Percentiles rank a stretch among this genome's conserved stretches.
These are phyloP conservation scores for Coracias cyanogaster DNA, from an alignment of 2,797 vertebrate species.

Conservation along the genomic window DNA sequence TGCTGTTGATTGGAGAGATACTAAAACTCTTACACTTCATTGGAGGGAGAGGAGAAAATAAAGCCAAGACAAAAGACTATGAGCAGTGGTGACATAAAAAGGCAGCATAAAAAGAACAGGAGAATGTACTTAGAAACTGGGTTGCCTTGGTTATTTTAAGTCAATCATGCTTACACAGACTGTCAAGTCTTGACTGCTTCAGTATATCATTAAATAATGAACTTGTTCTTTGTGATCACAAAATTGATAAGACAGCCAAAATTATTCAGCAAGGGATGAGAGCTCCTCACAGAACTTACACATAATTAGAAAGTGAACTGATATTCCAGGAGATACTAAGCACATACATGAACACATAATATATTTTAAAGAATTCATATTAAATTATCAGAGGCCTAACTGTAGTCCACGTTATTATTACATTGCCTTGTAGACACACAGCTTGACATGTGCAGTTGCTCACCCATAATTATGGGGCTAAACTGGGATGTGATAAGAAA, in stretches of 20 bases:
- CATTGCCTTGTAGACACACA: neutral
- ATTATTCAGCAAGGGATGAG: slow-evolving; percentile 15
- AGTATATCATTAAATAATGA: slow-evolving; percentile 49
- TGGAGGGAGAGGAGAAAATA: slow-evolving; percentile 33
- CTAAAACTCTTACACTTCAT: slow-evolving; percentile 47
- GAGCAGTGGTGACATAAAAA: slow-evolving; percentile 44
- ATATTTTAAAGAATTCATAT: neutral
- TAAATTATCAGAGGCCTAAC: neutral
- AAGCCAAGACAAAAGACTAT: slow-evolving; percentile 44
- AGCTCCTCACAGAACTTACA: neutral
- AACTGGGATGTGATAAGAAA: neutral
- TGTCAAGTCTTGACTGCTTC: slow-evolving; percentile 44
- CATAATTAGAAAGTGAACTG: slow-evolving; percentile 22
- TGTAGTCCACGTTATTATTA: neutral
- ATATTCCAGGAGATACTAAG: slow-evolving; percentile 18
- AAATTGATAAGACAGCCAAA: slow-evolving; percentile 23
- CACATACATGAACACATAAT: neutral
- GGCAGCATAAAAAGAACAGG: slow-evolving; percentile 7
- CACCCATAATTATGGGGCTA: neutral
- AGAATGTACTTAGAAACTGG: slow-evolving; percentile 32
- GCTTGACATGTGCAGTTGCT: neutral
- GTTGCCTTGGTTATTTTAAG: slow-evolving; percentile 64
- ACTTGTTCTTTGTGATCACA: slow-evolving; percentile 14
- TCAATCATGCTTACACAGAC: slow-evolving; percentile 22
- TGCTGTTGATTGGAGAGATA: slow-evolving; percentile 35